Conservation (phyloP, 2,113 vertebrate genomes). For the Labeo rohita region DNA sequence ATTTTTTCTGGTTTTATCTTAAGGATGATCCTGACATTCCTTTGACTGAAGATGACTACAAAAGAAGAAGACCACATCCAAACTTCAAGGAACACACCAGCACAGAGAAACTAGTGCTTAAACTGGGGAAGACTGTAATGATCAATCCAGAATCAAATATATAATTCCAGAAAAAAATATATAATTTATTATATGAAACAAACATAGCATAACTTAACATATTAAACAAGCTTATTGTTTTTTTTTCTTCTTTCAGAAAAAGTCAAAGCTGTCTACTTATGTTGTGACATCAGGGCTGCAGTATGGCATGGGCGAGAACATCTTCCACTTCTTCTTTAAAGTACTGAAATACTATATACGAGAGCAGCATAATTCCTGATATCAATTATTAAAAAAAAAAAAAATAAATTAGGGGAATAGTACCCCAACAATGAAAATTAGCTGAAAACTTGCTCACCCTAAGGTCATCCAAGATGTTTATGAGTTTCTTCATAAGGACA, state of each 20-base stretch:
- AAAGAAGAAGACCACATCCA: constrained; percentile 80
- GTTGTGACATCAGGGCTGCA: constrained; percentile 85
- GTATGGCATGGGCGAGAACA: constrained; percentile 86
- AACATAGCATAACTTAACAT: neutral
- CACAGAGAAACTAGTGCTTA: constrained; percentile 86
- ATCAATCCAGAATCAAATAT: neutral
- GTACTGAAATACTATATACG: constrained; percentile 67
- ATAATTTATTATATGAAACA: neutral
- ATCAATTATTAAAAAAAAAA: too few species aligned
- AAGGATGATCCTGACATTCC: constrained; percentile 81
- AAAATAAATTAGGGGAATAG: too few species aligned
- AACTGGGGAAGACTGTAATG: constrained; percentile 84
- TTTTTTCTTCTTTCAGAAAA: constrained; percentile 73
- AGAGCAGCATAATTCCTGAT: neutral
- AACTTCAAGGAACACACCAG: constrained; percentile 82
- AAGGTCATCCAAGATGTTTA: neutral
- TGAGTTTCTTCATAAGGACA: neutral
- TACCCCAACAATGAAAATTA: too few species aligned
- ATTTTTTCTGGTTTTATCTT: neutral
- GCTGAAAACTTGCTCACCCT: neutral
- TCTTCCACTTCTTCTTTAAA: constrained; percentile 93
- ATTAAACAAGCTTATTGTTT: constrained; percentile 1
- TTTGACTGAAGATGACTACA: constrained; percentile 87
- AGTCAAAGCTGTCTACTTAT: constrained; percentile 79
- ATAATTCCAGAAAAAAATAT: too few species aligned